These are phyloP conservation scores for Wiebesia pumilae DNA, from an alignment of 1,140 invertebrate species.

Conservation along the genomic window DNA sequence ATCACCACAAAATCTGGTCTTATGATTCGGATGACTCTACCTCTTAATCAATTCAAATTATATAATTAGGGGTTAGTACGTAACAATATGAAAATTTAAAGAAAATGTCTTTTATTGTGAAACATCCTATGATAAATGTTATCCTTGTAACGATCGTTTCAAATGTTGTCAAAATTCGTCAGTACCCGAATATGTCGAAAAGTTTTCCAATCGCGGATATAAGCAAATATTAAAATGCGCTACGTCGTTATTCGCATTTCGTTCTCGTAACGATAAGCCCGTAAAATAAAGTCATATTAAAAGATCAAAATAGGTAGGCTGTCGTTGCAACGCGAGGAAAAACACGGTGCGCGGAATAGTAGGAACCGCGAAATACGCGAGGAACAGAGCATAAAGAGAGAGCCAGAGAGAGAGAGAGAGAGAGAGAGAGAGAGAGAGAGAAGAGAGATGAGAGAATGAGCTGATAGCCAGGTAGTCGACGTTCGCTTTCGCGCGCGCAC, in stretches of 20 bases:
- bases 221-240: slow-evolving; percentile 47
- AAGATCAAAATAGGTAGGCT: slow-evolving; percentile 38
- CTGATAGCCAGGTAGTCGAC: slow-evolving; percentile 5
- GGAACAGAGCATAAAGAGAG: neutral
- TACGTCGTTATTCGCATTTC: neutral
- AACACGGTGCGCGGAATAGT: neutral
- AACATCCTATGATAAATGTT: too few species aligned
- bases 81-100: too few species aligned
- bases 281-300: slow-evolving; percentile 53
- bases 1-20: too few species aligned
- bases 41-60: too few species aligned
- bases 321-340: slow-evolving; percentile 22
- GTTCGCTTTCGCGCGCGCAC: neutral
- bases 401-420: neutral
- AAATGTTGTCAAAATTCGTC: neutral
- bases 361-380: neutral
- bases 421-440: neutral
- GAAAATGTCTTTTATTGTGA: too few species aligned
- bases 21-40: too few species aligned
- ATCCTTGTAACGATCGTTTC: neutral
- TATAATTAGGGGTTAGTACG: too few species aligned
- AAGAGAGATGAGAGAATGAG: neutral
- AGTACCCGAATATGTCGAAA: neutral
- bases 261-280: slow-evolving; percentile 41
- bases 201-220: neutral